Evolutionary conservation across 1,140 invertebrate genomes (phyloP).

Genomic region (Pseudomyrmex flavicornis): DNA sequence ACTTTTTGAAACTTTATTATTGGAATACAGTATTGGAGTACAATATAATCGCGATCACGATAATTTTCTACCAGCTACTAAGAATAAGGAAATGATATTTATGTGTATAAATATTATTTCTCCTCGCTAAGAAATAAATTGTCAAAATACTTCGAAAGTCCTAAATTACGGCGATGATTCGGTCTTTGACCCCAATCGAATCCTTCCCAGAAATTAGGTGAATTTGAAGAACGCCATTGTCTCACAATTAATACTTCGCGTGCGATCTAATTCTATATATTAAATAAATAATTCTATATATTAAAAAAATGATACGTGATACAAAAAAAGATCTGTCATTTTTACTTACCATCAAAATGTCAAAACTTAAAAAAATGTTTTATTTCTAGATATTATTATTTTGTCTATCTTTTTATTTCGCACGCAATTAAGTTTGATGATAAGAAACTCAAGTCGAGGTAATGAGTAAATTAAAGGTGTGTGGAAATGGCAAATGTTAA

Average conservation of each 20-base stretch:
- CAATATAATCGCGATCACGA: not conserved
- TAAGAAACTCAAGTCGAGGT: not conserved
- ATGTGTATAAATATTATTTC: not conserved
- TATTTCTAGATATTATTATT: no score
- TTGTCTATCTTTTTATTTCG: not conserved
- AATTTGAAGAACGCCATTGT: conserved; percentile 25
- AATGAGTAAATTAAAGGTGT: not conserved
- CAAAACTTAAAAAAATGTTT: not conserved
- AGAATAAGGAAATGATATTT: not conserved
- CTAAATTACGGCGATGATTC: not conserved
- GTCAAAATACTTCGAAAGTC: not conserved
- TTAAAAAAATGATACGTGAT: conserved; percentile 48
- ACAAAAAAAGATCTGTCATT: conserved; percentile 14
- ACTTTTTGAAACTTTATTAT: not conserved
- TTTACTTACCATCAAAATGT: not conserved
- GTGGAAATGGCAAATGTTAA: not conserved
- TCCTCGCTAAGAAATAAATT: not conserved
- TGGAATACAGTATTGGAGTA: not conserved
- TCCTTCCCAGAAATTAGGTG: conserved; percentile 46
- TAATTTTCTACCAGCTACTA: not conserved
- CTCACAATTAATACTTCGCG: conserved; percentile 42
- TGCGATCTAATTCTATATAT: conserved; percentile 40
- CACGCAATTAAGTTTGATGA: not conserved
- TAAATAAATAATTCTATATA: no score
- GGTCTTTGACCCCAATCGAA: conserved; percentile 54